Percentiles rank a stretch among this genome's conserved stretches.
These are phyloP conservation scores for Darevskia nairensis DNA, from an alignment of 2,797 vertebrate genomes.

Conservation along the genomic window DNA sequence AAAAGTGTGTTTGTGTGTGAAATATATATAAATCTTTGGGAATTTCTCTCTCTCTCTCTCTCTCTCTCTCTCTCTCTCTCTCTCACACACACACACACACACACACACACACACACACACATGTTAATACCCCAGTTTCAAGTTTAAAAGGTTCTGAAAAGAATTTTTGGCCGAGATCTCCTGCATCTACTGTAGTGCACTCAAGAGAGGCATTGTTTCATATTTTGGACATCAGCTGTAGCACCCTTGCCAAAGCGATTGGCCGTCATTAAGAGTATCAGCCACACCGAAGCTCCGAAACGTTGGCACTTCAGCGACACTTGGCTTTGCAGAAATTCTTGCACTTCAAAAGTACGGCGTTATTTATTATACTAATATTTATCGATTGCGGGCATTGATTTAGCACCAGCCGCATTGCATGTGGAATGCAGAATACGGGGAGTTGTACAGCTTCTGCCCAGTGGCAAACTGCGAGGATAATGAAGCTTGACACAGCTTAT, in stretches of 20 bases:
- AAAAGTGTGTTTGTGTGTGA: background rate
- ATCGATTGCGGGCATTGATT: constrained; percentile 25
- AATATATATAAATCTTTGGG: background rate
- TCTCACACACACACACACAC: no score
- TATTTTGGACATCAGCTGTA: background rate
- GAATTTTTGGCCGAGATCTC: background rate
- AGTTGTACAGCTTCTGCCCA: background rate
- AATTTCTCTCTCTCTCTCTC: background rate
- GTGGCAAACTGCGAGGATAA: background rate
- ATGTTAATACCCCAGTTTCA: no score
- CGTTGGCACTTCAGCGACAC: background rate
- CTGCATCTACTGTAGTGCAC: background rate
- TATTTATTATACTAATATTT: constrained; percentile 35
- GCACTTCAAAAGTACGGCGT: background rate
- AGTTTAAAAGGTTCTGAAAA: background rate
- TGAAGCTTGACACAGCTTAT: background rate
- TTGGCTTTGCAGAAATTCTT: background rate
- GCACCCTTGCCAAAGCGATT: background rate
- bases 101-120: no score
- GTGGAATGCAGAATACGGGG: background rate
- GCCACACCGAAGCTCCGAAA: background rate
- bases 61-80: no score
- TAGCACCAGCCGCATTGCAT: background rate
- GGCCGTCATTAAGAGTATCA: background rate
- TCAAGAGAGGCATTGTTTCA: background rate